Percentiles rank a stretch among this genome's conserved stretches.
Conservation (phyloP, 1,140 invertebrate species). For the Drosophila nannoptera region DNA sequence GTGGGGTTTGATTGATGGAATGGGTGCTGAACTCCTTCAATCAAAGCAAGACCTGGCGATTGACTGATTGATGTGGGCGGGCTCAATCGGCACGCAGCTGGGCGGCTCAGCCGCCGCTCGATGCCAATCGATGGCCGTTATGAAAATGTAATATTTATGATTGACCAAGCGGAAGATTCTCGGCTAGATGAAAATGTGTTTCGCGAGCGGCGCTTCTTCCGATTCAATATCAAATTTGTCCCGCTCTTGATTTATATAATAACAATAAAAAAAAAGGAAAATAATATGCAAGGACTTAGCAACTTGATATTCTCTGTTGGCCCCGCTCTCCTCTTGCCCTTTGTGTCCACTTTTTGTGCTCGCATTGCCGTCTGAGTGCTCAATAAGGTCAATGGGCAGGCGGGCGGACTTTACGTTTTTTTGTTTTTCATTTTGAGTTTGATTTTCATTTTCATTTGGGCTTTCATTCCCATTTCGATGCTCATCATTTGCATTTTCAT, state of each 20-base stretch:
- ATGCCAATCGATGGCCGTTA: neutral
- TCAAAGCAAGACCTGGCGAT: neutral
- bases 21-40: neutral
- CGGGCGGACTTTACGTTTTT: conserved; percentile 58
- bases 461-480: conserved; percentile 54
- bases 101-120: neutral
- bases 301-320: neutral
- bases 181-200: neutral
- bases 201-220: neutral
- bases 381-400: conserved; percentile 73
- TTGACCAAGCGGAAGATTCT: neutral
- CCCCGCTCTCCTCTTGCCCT: neutral
- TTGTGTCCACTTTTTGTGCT: neutral
- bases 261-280: conserved; percentile 1
- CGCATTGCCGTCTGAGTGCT: conserved; percentile 48
- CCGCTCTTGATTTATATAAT: neutral
- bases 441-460: conserved; percentile 42
- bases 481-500: conserved; percentile 67
- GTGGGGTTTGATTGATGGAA: too few species aligned
- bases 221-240: conserved; percentile 7
- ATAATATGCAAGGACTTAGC: neutral
- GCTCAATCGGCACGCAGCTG: neutral
- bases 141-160: neutral
- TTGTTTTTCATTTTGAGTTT: conserved; percentile 49
- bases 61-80: neutral